These are phyloP conservation scores for Spatula clypeata DNA, from an alignment of 2,797 vertebrate genomes.

Conservation along the genomic window DNA sequence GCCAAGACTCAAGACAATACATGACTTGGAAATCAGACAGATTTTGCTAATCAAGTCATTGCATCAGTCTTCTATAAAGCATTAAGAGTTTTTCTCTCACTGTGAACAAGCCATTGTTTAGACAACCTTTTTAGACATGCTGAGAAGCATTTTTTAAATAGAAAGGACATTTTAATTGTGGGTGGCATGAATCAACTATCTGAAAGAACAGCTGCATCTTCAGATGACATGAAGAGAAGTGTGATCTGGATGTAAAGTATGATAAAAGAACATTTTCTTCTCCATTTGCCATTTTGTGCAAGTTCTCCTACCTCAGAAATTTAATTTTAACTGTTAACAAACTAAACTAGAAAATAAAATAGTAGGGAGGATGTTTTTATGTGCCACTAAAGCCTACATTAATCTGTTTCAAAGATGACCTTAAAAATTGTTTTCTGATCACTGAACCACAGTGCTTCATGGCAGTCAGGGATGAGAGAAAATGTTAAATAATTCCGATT, in stretches of 20 bases:
- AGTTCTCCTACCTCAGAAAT: conserved; percentile 30
- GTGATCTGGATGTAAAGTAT: conserved; percentile 64
- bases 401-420: conserved; percentile 47
- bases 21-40: not conserved
- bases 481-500: conserved; percentile 57
- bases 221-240: conserved; percentile 72
- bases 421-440: conserved; percentile 41
- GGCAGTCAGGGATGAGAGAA: conserved; percentile 63
- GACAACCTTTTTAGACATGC: conserved; percentile 69
- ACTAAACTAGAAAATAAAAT: not conserved
- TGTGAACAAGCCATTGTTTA: conserved; percentile 62
- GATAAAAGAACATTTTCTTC: conserved; percentile 30
- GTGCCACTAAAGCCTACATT: not conserved
- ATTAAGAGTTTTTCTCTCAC: conserved; percentile 49
- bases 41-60: conserved; percentile 30
- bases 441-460: conserved; percentile 21
- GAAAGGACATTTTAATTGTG: conserved; percentile 82
- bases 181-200: conserved; percentile 78
- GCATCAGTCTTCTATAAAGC: conserved; percentile 34
- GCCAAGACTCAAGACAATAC: not conserved
- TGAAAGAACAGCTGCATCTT: conserved; percentile 83
- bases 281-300: conserved; percentile 10
- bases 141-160: conserved; percentile 78
- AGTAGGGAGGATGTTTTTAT: not conserved
- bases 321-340: conserved; percentile 43